These are phyloP conservation scores for Cepaea nemoralis DNA, from an alignment of 1,140 invertebrate genomes.

Conservation along the genomic window DNA sequence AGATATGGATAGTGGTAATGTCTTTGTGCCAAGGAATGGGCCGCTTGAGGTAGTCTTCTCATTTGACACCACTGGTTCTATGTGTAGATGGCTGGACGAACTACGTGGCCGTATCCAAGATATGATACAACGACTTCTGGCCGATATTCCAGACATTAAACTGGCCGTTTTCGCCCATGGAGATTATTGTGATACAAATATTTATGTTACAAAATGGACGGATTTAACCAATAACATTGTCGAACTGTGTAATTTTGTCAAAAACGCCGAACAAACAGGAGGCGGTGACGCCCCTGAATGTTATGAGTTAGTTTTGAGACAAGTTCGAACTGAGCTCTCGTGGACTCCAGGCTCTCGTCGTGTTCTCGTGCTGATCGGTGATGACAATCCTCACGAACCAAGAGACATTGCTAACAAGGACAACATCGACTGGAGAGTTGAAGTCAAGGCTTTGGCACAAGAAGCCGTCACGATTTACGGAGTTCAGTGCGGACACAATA, in stretches of 20 bases:
- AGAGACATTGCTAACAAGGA: conserved; percentile 54
- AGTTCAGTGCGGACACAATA: conserved; percentile 40
- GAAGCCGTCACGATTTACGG: conserved; percentile 53
- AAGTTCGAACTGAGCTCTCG: conserved; percentile 47
- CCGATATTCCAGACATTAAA: conserved; percentile 64
- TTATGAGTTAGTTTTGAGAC: conserved; percentile 63
- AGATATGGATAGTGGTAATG: not conserved
- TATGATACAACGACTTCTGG: conserved; percentile 63
- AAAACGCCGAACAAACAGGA: conserved; percentile 56
- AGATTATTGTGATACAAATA: conserved; percentile 59
- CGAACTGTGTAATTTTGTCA: conserved; percentile 60
- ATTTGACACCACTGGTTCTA: conserved; percentile 69
- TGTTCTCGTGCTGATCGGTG: conserved; percentile 67
- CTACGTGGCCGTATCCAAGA: conserved; percentile 61
- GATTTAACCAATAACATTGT: conserved; percentile 57
- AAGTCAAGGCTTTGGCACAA: conserved; percentile 47
- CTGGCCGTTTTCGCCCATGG: conserved; percentile 65
- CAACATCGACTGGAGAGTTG: conserved; percentile 64
- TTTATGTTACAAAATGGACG: conserved; percentile 61
- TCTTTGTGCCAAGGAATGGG: conserved; percentile 53
- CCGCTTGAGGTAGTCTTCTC: conserved; percentile 68
- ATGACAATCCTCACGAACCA: conserved; percentile 62
- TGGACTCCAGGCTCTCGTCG: conserved; percentile 59
- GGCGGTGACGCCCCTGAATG: conserved; percentile 63
- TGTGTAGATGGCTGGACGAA: conserved; percentile 58